Percentiles rank a stretch among this genome's conserved stretches.
These are phyloP conservation scores for Theocolax elegans DNA, from an alignment of 1,140 invertebrate genomes.

Conservation along the genomic window DNA sequence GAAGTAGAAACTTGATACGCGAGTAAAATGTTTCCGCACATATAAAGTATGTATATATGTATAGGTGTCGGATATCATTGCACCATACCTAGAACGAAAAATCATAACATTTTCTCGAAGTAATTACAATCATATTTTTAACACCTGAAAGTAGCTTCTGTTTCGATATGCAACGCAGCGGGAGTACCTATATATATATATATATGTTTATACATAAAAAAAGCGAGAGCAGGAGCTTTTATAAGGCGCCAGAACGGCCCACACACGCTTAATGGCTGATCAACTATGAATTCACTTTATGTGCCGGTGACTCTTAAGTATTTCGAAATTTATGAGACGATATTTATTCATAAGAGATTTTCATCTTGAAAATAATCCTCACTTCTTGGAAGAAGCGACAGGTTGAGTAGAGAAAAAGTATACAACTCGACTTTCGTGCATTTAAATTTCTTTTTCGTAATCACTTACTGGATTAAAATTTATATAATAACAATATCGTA, in stretches of 20 bases:
- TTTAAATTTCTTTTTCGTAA: background rate
- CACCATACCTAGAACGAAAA: background rate
- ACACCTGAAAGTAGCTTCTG: constrained; percentile 35
- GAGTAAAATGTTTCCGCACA: background rate
- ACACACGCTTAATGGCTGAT: constrained; percentile 37
- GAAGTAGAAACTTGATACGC: background rate
- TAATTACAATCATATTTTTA: constrained; percentile 29
- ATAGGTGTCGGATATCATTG: background rate
- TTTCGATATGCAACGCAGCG: constrained; percentile 25
- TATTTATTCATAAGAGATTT: constrained; percentile 29
- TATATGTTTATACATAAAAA: background rate
- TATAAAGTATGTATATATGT: background rate
- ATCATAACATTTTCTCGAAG: constrained; percentile 27
- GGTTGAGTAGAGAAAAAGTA: constrained; percentile 3
- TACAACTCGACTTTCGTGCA: constrained; percentile 1
- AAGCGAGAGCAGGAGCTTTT: constrained; percentile 3
- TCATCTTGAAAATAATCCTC: constrained; percentile 29
- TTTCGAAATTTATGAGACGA: constrained; percentile 34
- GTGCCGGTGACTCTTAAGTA: constrained; percentile 27
- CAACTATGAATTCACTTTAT: constrained; percentile 40
- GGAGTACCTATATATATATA: background rate
- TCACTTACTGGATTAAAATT: background rate
- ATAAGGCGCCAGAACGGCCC: constrained; percentile 21
- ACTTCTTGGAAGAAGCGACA: constrained; percentile 16
- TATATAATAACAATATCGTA: no score